Percentiles rank a stretch among this genome's conserved stretches.
Evolutionary conservation across 2,113 vertebrate genomes (phyloP).

Genomic region (Crotophaga sulcirostris): DNA sequence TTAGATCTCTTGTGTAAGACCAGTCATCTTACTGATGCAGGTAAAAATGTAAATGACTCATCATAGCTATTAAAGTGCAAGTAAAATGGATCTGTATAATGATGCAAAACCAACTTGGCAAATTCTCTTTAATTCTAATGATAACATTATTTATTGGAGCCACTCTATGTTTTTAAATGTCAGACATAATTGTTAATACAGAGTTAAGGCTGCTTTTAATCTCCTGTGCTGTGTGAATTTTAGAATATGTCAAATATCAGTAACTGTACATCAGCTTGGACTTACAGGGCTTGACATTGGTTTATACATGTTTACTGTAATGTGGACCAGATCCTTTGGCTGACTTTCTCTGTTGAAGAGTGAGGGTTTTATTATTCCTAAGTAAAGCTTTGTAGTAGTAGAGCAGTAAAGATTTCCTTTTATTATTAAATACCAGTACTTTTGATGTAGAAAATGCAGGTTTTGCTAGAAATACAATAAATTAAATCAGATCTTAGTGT

Average conservation of each 20-base stretch:
- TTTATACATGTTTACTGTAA: neutral
- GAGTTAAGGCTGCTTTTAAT: neutral
- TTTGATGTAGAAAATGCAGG: neutral
- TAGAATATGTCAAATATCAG: neutral
- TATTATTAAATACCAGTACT: neutral
- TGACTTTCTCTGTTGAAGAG: neutral
- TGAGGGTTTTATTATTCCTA: neutral
- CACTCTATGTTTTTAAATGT: constrained; percentile 29
- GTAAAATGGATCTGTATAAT: constrained; percentile 53
- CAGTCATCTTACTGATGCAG: constrained; percentile 86
- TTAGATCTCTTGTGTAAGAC: constrained; percentile 89
- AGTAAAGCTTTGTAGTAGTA: neutral
- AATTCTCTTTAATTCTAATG: constrained; percentile 59
- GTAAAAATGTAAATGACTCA: constrained; percentile 75
- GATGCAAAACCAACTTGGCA: constrained; percentile 44
- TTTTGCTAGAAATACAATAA: neutral
- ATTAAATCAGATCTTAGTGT: neutral
- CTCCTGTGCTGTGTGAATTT: constrained; percentile 19
- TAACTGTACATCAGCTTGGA: neutral
- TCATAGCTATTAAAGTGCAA: constrained; percentile 50
- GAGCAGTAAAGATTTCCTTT: neutral
- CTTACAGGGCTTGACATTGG: neutral
- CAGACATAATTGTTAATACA: neutral
- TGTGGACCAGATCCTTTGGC: neutral
- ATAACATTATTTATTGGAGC: constrained; percentile 41